A percentile compares a stretch with the other conserved stretches of the same genome.
These are phyloP conservation scores for Enteromius trimaculatus DNA, from an alignment of 2,797 vertebrate genomes.

Conservation along the genomic window DNA sequence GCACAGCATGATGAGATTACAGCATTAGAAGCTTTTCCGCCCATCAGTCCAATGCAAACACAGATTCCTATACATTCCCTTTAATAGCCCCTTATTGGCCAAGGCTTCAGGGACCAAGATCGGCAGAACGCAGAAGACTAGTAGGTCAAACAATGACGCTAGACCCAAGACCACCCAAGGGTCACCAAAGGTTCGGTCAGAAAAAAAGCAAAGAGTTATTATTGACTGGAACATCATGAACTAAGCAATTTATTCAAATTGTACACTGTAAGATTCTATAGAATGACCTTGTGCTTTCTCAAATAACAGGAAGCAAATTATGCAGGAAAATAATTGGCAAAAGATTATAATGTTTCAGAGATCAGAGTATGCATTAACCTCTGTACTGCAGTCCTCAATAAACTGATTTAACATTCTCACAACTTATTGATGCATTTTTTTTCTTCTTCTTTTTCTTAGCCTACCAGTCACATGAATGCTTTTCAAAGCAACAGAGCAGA, in stretches of 20 bases:
- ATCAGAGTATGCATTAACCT: conserved; percentile 24
- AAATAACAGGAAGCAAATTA: conserved; percentile 5
- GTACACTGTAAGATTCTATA: neutral
- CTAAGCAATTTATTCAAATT: conserved; percentile 1
- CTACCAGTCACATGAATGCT: neutral
- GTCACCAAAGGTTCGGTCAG: neutral
- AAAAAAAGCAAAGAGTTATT: conserved; percentile 1
- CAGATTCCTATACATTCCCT: conserved; percentile 47
- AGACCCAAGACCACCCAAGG: neutral
- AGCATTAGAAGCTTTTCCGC: conserved; percentile 47
- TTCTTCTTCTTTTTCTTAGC: neutral
- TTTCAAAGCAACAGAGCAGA: conserved; percentile 11
- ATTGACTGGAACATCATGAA: neutral
- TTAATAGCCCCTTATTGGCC: conserved; percentile 45
- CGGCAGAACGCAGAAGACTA: neutral
- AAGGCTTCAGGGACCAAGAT: neutral
- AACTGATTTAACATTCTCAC: conserved; percentile 31
- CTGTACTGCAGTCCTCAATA: conserved; percentile 11
- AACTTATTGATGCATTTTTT: neutral
- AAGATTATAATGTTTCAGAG: conserved; percentile 28
- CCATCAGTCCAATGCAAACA: conserved; percentile 58
- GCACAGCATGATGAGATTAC: conserved; percentile 56
- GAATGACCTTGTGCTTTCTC: neutral
- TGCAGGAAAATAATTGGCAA: conserved; percentile 4
- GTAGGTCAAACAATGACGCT: neutral